Evolutionary conservation across 1,140 invertebrate species (phyloP).

Genomic region (Hestina assimilis): DNA sequence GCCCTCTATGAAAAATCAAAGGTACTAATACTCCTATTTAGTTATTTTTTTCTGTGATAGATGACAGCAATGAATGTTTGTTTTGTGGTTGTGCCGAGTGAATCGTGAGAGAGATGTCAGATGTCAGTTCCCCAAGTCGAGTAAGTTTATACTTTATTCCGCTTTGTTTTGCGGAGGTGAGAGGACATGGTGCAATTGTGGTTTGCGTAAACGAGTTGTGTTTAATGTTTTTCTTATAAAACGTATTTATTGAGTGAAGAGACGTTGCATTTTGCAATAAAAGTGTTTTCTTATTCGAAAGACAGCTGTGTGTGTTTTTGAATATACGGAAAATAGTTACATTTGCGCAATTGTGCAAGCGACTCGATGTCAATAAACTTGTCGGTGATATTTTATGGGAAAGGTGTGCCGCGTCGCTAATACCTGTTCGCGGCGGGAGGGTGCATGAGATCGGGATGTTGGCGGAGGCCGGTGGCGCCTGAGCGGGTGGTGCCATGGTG

Average conservation of each 20-base stretch:
- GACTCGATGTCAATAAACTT: slow-evolving; percentile 77
- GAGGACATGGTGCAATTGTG: slow-evolving; percentile 52
- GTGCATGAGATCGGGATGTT: slow-evolving; percentile 51
- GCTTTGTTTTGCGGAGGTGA: slow-evolving; percentile 76
- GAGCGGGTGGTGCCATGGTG: slow-evolving; percentile 46
- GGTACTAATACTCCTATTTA: neutral
- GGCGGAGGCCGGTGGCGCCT: slow-evolving; percentile 41
- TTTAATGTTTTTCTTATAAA: slow-evolving; percentile 66
- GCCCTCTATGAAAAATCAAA: neutral
- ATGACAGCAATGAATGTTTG: slow-evolving; percentile 30
- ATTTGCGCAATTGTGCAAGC: slow-evolving; percentile 68
- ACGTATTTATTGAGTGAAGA: slow-evolving; percentile 62
- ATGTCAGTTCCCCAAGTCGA: slow-evolving; percentile 56
- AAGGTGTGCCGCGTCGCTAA: slow-evolving; percentile 73
- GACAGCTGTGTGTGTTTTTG: slow-evolving; percentile 48
- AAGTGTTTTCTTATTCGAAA: slow-evolving; percentile 54
- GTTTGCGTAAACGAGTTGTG: slow-evolving; percentile 48
- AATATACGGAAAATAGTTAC: slow-evolving; percentile 39
- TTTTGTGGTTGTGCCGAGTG: slow-evolving; percentile 33
- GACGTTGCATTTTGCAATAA: slow-evolving; percentile 42
- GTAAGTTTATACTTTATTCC: slow-evolving; percentile 71
- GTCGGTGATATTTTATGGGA: slow-evolving; percentile 76
- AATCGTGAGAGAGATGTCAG: slow-evolving; percentile 48
- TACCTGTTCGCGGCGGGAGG: slow-evolving; percentile 68
- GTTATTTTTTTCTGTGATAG: slow-evolving; percentile 14